Base-by-base conservation (phyloP, 2,797 vertebrate genomes). In the Karalla daura region DNA sequence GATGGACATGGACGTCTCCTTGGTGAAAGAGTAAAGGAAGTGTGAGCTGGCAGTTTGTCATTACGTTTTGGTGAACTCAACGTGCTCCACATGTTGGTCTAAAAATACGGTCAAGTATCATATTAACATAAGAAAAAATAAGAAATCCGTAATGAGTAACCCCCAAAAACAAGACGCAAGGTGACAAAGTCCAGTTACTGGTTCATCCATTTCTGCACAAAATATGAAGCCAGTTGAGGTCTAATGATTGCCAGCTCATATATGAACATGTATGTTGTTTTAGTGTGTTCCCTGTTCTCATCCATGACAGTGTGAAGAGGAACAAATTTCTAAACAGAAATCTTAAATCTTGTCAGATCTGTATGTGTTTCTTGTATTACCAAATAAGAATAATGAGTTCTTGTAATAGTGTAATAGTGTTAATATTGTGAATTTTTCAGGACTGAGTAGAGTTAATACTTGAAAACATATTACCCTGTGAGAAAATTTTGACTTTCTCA, bases 151-250 rank as follows among this genome's bases (percentile, higher is more conserved):
- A 91, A 91, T 92, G 82, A 91, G 90, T 91, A 86, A 94, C 82
- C 86, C n/a, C 83, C 60, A 66, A 75, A 86, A 67, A 63, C 61
- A 62, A 84, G 69, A 85, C 78, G 85, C 77, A 35, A 53, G 85
- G 91, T 86, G 76, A 74, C 93, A 95, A 95, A 94, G 93, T 95
- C 88, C 93, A 93, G 67, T 39, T 75, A 76, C 78, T 76, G 23
- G 80, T 70, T 86, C 47, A 86, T 63, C 81, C 70, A 83, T 85
- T 84, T 69, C 25, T 40, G 63, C 32, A 24, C 30, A 47, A 20
- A 61, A 37, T 58, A 54, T 81, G 54, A 35, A 75, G 70, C 37
- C 70, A 81, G 30, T 36, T 28, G 14, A 54, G 47, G 59, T 66
- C 72, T 75, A 85, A 84, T 81, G 41, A 75, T 80, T 80, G 4